Evolutionary conservation across 2,888 invertebrate species (phyloP).

Genomic region (Euplagia quadripunctaria): DNA sequence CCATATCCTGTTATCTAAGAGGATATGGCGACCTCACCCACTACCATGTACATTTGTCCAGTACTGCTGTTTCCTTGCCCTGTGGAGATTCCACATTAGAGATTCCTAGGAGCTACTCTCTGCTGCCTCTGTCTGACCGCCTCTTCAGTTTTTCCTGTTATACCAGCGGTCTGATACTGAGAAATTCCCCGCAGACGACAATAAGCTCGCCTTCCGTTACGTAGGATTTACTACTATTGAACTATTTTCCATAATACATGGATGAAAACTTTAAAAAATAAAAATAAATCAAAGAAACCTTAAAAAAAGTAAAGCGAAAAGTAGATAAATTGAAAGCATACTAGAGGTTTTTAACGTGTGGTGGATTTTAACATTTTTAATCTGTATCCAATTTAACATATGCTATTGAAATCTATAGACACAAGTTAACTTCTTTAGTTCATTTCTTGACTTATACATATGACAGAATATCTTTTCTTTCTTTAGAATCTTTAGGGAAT

Average conservation of each 20-base stretch:
- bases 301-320: no score
- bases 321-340: neutral
- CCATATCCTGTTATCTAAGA: no score
- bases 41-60: no score
- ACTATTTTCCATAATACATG: neutral
- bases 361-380: neutral
- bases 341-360: neutral
- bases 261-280: neutral
- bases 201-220: neutral
- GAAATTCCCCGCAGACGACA: neutral
- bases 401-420: neutral
- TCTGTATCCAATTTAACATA: neutral
- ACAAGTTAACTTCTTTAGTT: neutral
- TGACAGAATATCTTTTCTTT: constrained; percentile 3
- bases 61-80: no score
- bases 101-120: no score
- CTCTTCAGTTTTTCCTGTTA: no score
- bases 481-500: constrained; percentile 6
- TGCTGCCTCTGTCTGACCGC: no score
- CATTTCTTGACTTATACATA: neutral
- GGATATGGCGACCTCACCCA: no score
- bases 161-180: no score
- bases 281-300: neutral
- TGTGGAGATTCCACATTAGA: no score
- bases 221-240: neutral